These are phyloP conservation scores for Turritopsis dohrnii DNA, from an alignment of 30 jellyfish, hydroid and myxozoan species.

Conservation along the genomic window DNA sequence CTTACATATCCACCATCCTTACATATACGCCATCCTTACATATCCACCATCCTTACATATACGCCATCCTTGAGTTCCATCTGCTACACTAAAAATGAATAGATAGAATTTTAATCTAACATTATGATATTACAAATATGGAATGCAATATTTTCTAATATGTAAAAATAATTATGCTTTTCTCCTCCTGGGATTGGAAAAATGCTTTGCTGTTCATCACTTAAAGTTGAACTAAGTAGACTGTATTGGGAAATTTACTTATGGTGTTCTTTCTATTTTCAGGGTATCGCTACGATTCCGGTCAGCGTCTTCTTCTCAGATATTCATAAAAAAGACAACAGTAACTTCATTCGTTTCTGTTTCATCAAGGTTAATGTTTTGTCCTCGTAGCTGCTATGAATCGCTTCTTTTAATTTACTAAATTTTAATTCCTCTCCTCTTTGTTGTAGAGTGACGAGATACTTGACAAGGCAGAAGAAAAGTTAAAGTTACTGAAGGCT, in stretches of 20 bases:
- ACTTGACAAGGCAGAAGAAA: constrained; percentile 51
- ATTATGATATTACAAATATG: too few relatives aligned
- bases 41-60: too few relatives aligned
- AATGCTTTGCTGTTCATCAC: too few relatives aligned
- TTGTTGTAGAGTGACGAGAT: constrained; percentile 65
- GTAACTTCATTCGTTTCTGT: constrained; percentile 62
- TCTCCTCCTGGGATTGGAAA: too few relatives aligned
- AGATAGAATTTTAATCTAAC: too few relatives aligned
- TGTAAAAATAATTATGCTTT: too few relatives aligned
- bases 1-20: too few relatives aligned
- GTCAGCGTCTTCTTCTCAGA: constrained; percentile 60
- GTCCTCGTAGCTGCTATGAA: not conserved
- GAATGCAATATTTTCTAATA: too few relatives aligned
- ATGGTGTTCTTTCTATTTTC: not conserved
- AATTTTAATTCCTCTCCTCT: not conserved
- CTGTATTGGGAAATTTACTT: not conserved
- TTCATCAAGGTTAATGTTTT: constrained; percentile 54
- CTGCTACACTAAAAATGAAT: too few relatives aligned
- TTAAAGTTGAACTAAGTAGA: too few relatives aligned
- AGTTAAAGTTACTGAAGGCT: constrained; percentile 28
- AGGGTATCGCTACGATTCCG: constrained; percentile 91
- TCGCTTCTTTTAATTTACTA: not conserved
- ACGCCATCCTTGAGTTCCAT: too few relatives aligned
- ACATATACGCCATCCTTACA: too few relatives aligned
- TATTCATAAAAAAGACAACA: constrained; percentile 36